These are phyloP conservation scores for Poliocrania exsul DNA, from an alignment of 2,797 vertebrate genomes.

Conservation along the genomic window DNA sequence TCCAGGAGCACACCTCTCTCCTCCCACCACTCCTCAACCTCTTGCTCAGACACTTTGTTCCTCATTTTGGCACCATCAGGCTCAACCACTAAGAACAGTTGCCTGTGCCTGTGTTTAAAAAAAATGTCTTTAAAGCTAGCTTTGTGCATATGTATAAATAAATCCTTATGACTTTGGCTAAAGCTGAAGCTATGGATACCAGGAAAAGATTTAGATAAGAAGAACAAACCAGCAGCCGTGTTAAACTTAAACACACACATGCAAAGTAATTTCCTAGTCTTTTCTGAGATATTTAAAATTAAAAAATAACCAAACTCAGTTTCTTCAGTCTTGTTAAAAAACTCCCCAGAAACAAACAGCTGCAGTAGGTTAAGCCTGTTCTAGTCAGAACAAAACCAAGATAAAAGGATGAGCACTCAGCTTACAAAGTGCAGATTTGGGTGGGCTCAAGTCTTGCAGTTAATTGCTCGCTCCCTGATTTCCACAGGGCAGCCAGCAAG, in stretches of 20 bases:
- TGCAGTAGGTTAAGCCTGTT: not conserved
- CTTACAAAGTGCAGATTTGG: not conserved
- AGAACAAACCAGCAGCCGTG: not conserved
- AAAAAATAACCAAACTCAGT: not conserved
- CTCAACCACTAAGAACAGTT: not conserved
- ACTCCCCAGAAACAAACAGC: not conserved
- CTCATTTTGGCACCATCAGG: not conserved
- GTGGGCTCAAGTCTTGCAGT: not conserved
- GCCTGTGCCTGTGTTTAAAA: not conserved
- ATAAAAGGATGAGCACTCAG: not conserved
- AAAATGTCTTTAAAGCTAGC: not conserved
- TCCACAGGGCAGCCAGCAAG: not conserved
- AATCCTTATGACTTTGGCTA: not conserved
- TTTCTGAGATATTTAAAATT: not conserved
- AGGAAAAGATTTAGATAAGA: not conserved
- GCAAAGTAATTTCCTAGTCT: not conserved
- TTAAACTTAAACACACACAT: not conserved
- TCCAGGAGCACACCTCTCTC: fast-evolving
- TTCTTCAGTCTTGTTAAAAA: not conserved
- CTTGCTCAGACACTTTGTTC: not conserved
- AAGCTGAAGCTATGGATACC: not conserved
- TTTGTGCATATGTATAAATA: not conserved
- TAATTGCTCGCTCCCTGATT: not conserved
- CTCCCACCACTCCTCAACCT: not conserved
- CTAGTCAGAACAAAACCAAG: not conserved